Evolutionary conservation across 2,888 invertebrate species (phyloP).

Genomic region (Ethmia dodecea): DNA sequence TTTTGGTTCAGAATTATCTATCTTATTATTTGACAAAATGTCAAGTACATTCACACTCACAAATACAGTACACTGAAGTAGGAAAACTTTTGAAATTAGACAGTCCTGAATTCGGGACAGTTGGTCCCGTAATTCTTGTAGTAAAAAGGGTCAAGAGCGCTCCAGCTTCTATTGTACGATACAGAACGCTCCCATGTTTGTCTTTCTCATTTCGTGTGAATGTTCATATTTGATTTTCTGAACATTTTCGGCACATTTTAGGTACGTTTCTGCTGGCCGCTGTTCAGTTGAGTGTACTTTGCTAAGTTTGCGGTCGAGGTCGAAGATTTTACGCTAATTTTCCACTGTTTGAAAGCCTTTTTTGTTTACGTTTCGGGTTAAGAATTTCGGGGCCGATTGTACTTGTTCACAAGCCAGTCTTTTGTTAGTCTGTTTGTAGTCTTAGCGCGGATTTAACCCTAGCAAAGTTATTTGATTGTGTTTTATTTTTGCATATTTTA

Average conservation of each 20-base stretch:
- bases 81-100: too few species aligned
- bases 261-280: conserved; percentile 12
- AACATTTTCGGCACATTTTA: conserved; percentile 31
- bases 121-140: conserved; percentile 27
- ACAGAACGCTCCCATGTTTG: conserved; percentile 49
- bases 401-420: too few species aligned
- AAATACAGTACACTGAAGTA: too few species aligned
- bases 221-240: conserved; percentile 64
- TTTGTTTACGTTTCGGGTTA: conserved; percentile 9
- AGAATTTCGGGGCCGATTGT: conserved; percentile 18
- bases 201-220: conserved; percentile 50
- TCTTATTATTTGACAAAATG: too few species aligned
- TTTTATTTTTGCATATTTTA: not conserved
- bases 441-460: too few species aligned
- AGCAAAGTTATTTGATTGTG: not conserved
- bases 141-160: conserved; percentile 41
- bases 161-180: conserved; percentile 45
- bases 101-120: too few species aligned
- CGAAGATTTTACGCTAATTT: conserved; percentile 47
- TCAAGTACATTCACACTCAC: too few species aligned
- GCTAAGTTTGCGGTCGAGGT: conserved; percentile 28
- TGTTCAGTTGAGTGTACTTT: conserved; percentile 28
- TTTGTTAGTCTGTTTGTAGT: too few species aligned
- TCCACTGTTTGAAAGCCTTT: conserved; percentile 25
- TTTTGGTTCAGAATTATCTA: too few species aligned